These are phyloP conservation scores for Endotricha flammealis DNA, from an alignment of 2,888 invertebrate species.

Conservation along the genomic window DNA sequence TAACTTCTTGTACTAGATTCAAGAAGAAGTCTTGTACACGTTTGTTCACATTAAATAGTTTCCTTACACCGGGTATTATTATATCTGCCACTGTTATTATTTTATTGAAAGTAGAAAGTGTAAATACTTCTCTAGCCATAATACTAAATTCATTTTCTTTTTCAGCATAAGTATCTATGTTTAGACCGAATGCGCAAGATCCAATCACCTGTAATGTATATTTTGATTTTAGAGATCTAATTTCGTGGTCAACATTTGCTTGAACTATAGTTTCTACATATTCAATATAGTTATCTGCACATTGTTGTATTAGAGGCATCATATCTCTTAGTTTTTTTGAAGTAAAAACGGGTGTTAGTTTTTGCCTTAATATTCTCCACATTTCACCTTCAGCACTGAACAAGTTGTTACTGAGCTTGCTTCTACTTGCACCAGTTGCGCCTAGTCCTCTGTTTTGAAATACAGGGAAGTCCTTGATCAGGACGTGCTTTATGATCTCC, in stretches of 20 bases:
- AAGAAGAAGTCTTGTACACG: conserved; percentile 26
- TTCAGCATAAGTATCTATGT: conserved; percentile 30
- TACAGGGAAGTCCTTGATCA: conserved; percentile 30
- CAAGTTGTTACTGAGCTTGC: conserved; percentile 28
- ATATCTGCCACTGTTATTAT: conserved; percentile 18
- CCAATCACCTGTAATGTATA: conserved; percentile 39
- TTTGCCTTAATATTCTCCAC: conserved; percentile 37
- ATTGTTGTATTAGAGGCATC: conserved; percentile 33
- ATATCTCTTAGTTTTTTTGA: conserved; percentile 35
- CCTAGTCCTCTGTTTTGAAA: conserved; percentile 31
- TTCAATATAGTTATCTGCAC: conserved; percentile 25
- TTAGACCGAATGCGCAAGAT: conserved; percentile 35
- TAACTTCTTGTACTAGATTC: conserved; percentile 25
- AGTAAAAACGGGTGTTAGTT: conserved; percentile 38
- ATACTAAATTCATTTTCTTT: conserved; percentile 29
- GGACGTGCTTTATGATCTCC: conserved; percentile 29
- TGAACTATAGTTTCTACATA: conserved; percentile 24
- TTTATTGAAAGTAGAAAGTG: conserved; percentile 11
- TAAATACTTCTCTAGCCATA: conserved; percentile 24
- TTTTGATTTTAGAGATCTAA: conserved; percentile 29
- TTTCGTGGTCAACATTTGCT: conserved; percentile 25
- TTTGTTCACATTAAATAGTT: conserved; percentile 8
- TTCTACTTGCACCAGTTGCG: too few species aligned
- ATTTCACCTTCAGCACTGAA: conserved; percentile 34
- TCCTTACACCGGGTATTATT: conserved; percentile 25